Evolutionary conservation across 2,113 vertebrate species (phyloP).

Genomic region (Nettapus auritus): DNA sequence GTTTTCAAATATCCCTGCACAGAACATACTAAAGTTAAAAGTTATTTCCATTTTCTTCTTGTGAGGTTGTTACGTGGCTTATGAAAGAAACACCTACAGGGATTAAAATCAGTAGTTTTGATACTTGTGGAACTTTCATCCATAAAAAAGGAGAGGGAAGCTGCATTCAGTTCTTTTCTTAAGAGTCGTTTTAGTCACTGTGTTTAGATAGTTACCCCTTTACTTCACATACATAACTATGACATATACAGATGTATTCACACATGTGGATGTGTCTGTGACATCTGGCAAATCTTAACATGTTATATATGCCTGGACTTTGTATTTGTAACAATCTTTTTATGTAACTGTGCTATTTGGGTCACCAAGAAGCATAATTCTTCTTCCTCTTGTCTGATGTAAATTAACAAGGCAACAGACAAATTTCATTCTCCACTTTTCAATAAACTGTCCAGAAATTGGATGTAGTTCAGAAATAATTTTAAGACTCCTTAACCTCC

Average conservation of each 20-base stretch:
- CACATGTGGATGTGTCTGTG: neutral
- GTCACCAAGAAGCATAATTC: neutral
- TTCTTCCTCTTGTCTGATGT: neutral
- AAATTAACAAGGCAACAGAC: slow-evolving; percentile 11
- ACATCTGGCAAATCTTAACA: neutral
- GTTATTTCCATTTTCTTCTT: neutral
- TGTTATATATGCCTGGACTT: neutral
- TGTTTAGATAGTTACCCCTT: neutral
- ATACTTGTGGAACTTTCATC: neutral
- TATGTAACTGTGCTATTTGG: neutral
- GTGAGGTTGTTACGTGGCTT: neutral
- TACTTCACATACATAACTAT: neutral
- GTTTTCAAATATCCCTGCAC: neutral
- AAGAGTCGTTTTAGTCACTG: neutral
- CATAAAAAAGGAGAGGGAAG: neutral
- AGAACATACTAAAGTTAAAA: neutral
- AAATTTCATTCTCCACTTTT: neutral
- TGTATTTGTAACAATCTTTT: neutral
- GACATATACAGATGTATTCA: neutral
- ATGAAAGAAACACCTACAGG: neutral
- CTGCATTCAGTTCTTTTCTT: neutral
- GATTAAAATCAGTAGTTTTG: neutral
- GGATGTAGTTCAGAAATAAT: slow-evolving; percentile 29
- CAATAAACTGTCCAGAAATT: slow-evolving; percentile 8
- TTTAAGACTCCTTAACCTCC: neutral